Evolutionary conservation across 1,140 invertebrate species (phyloP).

Genomic region (Ganaspis sp.): DNA sequence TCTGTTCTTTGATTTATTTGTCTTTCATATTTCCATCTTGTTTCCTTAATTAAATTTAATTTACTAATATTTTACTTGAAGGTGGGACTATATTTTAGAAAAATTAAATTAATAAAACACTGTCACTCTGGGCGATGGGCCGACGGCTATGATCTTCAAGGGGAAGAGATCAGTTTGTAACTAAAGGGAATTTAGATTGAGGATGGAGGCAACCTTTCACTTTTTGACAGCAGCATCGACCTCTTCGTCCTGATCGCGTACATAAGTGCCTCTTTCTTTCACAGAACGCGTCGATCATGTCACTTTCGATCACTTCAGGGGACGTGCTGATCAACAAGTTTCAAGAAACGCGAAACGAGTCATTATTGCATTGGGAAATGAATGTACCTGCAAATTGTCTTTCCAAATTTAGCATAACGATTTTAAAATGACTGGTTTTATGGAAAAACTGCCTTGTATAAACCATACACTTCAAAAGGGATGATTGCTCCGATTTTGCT

Average conservation of each 20-base stretch:
- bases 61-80: not conserved
- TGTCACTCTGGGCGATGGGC: not conserved
- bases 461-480: not conserved
- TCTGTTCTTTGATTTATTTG: no score
- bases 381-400: not conserved
- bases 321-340: conserved; percentile 1
- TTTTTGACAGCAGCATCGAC: conserved; percentile 65
- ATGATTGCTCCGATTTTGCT: not conserved
- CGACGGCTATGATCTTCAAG: conserved; percentile 15
- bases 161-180: conserved; percentile 23
- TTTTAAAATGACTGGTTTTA: not conserved
- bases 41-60: no score
- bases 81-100: not conserved
- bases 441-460: not conserved
- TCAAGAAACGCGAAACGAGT: not conserved
- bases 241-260: conserved; percentile 31
- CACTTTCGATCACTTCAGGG: conserved; percentile 25
- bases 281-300: conserved; percentile 31
- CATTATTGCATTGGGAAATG: conserved; percentile 14
- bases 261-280: conserved; percentile 29
- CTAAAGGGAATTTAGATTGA: conserved; percentile 50
- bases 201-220: conserved; percentile 70
- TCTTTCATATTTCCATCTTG: no score
- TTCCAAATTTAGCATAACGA: conserved; percentile 3
- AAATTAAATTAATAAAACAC: not conserved